Percentiles rank a stretch among this genome's conserved stretches.
phyloP scores from a whole-genome alignment of 30 jellyfish, hydroid and myxozoan genomes.

The Pelagia noctiluca region DNA sequence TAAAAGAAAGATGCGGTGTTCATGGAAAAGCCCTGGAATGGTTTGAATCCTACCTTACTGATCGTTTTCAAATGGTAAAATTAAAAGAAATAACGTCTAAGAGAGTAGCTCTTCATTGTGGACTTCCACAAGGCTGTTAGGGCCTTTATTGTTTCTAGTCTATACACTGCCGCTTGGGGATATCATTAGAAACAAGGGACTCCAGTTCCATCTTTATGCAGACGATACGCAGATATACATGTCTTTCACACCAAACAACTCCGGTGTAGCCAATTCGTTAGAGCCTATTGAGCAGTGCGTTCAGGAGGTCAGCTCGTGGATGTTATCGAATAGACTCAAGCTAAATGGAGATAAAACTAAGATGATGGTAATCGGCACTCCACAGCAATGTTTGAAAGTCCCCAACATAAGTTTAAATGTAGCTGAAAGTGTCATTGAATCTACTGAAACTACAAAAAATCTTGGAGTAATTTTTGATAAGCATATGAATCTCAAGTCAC shows the following conservation, averaged over 20 bases:
- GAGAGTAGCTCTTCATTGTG: conserved; percentile 16
- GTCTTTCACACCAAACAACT: conserved; percentile 43
- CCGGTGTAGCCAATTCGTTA: conserved; percentile 10
- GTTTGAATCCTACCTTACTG: conserved; percentile 33
- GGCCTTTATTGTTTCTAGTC: conserved; percentile 12
- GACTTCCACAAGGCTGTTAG: conserved; percentile 45
- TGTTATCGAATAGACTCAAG: conserved; percentile 33
- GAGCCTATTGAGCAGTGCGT: conserved; percentile 48
- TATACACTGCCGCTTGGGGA: conserved; percentile 46
- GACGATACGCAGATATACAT: conserved; percentile 55
- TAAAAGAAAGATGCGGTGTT: conserved; percentile 52
- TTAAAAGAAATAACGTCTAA: conserved; percentile 12
- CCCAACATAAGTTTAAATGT: conserved; percentile 31
- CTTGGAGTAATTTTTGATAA: conserved; percentile 65
- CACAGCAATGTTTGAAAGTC: conserved; percentile 52
- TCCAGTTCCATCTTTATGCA: conserved; percentile 54
- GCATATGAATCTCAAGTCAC: conserved; percentile 61
- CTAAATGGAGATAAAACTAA: conserved; percentile 45
- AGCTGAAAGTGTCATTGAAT: conserved; percentile 54
- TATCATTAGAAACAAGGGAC: conserved; percentile 58
- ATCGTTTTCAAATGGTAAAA: conserved; percentile 14
- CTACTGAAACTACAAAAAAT: conserved; percentile 57
- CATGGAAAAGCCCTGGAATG: conserved; percentile 39
- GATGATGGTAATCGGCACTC: conserved; percentile 46
- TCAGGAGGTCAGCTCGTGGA: conserved; percentile 58